Percentiles rank a stretch among this genome's conserved stretches.
Conservation (phyloP, 2,888 invertebrate species). For the Tiphia femorata region DNA sequence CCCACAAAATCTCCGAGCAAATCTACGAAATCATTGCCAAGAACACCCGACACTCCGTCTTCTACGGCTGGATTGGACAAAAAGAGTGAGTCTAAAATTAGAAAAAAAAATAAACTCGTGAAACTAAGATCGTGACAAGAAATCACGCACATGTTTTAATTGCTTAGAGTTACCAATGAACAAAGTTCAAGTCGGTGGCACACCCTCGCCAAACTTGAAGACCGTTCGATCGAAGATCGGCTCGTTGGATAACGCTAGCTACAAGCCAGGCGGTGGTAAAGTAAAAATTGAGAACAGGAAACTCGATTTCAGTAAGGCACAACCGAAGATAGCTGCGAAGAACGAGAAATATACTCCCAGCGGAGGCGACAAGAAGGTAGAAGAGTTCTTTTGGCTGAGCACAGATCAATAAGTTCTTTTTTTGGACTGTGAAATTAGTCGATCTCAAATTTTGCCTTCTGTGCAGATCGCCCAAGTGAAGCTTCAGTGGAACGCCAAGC, state of each 20-base stretch:
- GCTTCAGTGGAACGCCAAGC: conserved; percentile 91
- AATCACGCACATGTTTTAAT: conserved; percentile 18
- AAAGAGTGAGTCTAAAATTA: conserved; percentile 82
- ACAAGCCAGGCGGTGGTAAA: conserved; percentile 91
- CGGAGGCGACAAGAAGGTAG: conserved; percentile 93
- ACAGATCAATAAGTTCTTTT: background rate
- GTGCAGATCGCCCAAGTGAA: conserved; percentile 87
- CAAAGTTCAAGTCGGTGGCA: conserved; percentile 91
- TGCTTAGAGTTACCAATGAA: conserved; percentile 89
- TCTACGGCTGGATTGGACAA: conserved; percentile 73
- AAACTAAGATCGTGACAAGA: too few relatives aligned
- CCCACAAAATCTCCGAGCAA: conserved; percentile 74
- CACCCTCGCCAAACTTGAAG: conserved; percentile 93
- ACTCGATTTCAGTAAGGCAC: conserved; percentile 85
- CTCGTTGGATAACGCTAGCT: conserved; percentile 88
- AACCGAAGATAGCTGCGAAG: conserved; percentile 90
- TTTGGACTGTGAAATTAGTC: background rate
- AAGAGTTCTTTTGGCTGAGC: background rate
- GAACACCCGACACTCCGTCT: conserved; percentile 80
- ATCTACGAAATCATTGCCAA: conserved; percentile 72
- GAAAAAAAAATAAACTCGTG: too few relatives aligned
- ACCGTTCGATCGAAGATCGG: conserved; percentile 93
- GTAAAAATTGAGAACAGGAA: conserved; percentile 90
- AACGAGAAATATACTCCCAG: conserved; percentile 89
- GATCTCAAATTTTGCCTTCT: conserved; percentile 15